These are phyloP conservation scores for Phocides pigmalion DNA, from an alignment of 1,140 invertebrate genomes.

Conservation along the genomic window DNA sequence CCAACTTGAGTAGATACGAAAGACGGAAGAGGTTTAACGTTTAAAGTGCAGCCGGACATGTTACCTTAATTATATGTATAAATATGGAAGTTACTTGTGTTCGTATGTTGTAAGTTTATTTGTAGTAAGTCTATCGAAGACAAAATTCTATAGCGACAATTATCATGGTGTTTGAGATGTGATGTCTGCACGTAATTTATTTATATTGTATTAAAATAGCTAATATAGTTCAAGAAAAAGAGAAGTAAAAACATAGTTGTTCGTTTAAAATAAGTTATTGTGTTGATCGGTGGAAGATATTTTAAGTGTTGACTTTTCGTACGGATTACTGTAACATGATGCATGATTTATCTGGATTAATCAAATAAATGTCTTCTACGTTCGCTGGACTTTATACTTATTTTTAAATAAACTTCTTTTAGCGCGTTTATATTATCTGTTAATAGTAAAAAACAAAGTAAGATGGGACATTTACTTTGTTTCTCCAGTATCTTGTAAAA, in stretches of 20 bases:
- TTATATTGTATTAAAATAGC: background rate
- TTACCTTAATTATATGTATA: background rate
- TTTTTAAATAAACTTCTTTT: no score
- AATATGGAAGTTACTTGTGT: background rate
- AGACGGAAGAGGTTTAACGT: slow-evolving; percentile 4
- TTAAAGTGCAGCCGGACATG: slow-evolving; percentile 20
- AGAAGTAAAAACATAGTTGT: background rate
- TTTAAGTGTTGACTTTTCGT: background rate
- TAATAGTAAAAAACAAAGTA: no score
- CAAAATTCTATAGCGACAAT: background rate
- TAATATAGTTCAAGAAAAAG: background rate
- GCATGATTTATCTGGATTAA: background rate
- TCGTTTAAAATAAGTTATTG: background rate
- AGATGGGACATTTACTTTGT: no score
- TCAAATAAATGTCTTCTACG: background rate
- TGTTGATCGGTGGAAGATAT: background rate
- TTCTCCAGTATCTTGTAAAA: no score
- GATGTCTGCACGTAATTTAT: background rate
- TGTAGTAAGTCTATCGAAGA: background rate
- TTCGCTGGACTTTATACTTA: background rate
- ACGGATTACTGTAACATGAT: background rate
- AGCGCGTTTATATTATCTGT: no score
- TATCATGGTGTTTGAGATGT: background rate
- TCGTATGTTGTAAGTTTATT: background rate
- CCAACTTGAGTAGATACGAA: slow-evolving; percentile 3